phyloP scores from a whole-genome alignment of 1,140 invertebrate species.

The Heliconius himera region DNA sequence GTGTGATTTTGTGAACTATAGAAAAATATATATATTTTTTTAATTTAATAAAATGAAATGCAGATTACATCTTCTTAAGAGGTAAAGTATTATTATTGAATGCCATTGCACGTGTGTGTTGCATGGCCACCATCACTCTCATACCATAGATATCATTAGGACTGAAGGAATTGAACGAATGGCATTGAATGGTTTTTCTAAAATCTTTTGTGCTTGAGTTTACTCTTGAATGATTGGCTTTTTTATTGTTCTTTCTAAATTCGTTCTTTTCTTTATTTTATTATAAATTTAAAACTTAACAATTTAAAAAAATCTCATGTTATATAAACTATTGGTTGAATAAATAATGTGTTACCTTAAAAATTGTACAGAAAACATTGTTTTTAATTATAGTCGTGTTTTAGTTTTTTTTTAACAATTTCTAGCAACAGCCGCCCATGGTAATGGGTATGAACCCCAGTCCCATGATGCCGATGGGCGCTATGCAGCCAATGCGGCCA shows the following conservation, averaged over 20 bases:
- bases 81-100: not conserved
- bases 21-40: not conserved
- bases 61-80: not conserved
- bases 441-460: conserved; percentile 72
- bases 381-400: not conserved
- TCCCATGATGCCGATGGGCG: conserved; percentile 64
- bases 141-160: not conserved
- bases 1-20: no score
- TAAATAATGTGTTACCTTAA: not conserved
- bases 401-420: conserved; percentile 32
- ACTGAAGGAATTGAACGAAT: not conserved
- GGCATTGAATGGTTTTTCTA: not conserved
- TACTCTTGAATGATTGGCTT: conserved; percentile 1
- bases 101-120: conserved; percentile 12
- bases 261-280: not conserved
- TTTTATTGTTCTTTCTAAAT: not conserved
- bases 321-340: not conserved
- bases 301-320: not conserved
- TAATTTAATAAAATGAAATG: not conserved
- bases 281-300: not conserved
- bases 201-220: not conserved
- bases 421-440: conserved; percentile 76
- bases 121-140: conserved; percentile 4
- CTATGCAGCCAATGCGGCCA: conserved; percentile 64
- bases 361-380: not conserved